Base-by-base conservation (phyloP, 2,113 vertebrate species). In the Speoplatyrhinus poulsoni region DNA sequence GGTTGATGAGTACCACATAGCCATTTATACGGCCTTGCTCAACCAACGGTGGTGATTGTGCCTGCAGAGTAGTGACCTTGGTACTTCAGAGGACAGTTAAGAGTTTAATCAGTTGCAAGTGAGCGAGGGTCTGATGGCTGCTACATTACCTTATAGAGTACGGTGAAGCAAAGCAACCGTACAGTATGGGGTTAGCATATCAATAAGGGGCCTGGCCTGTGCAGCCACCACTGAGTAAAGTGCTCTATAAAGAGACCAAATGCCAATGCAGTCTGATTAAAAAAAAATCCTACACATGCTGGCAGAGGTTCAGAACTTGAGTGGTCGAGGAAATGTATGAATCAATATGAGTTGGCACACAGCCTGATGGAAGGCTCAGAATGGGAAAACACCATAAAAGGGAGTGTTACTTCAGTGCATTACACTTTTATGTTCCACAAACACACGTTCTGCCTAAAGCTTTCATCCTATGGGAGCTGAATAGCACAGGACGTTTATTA, bases 251-350 rank as follows among this genome's bases (percentile, higher is more conserved):
- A 62, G 52, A 84, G 67, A 67, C 61, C 10, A 75, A 73, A 75
- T 65, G 70, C 58, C 62, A 70, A 67, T 70, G 67, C 49, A 26
- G 71, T 65, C 49, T 82, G 63, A 88, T 81, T 71, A 60, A 62
- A 77, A 74, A 26, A 9, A 2, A 19, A 6, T 41, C 36, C 68
- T 73, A 68, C 64, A 70, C 54, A 47, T 75, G 67, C 60, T 62
- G 69, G 71, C 77, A 73, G 57, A 59, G 64, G 62, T 59, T 64
- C 62, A 46, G 65, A 69, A 68, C 13, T 72, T 62, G 70, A 85
- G 75, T 52, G 71, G 72, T 83, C 26, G 33, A 84, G 82, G 81
- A 85, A 83, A 83, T 72, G 62, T 76, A 75, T 59, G 61, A 84
- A 86, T 92, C 56, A 70, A 87, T 89, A 57, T 58, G 65, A 67